Evolutionary conservation across 64 coral and sea anemone genomes (phyloP), one percentile per base, ranked within the genome.

Genomic region (Dendronephthya gigantea): DNA sequence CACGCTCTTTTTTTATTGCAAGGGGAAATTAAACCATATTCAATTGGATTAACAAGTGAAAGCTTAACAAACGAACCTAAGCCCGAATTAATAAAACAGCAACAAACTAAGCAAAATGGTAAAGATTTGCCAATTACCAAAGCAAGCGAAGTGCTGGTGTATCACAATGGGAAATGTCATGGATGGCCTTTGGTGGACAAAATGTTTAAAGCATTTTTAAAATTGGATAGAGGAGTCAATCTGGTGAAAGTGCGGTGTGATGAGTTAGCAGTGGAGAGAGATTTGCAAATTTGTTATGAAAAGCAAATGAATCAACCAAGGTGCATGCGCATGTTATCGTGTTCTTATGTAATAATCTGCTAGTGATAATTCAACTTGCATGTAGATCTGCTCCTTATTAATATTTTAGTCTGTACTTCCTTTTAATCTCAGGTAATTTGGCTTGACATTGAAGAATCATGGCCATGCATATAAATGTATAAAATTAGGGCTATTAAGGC

Each of bases 181-280:
- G 39, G 27, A 8, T 98, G 95, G 95, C 95, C 95, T 2, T 55
- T 98, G 23, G 49, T 88, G 0, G 40, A 50, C 75, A 84, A 70
- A 85, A 92, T 83, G 40, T 98, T 98, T 88, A 98, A 98, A 75
- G 90, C 55, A 4, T 76, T 98, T 25, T 75, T 91, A 6, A 55
- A 62, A 22, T 82, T 98, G 17, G 68, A 17, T n/a, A 75, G 70
- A 65, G 95, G 95, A 47, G 89, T 87, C 45, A 98, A 98, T 55
- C 66, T 65, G 10, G 25, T 98, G 40, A 83, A 79, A 68, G 56
- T 98, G 23, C 89, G 90, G 83, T 87, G 43, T 13, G 11, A 40
- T 43, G 34, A 68, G 59, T 43, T 35, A 65, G 55, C 82, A 9
- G 84, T 23, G 29, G 28, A 91, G 62, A 52, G 89, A 82, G 82